Evolutionary conservation across 2,113 vertebrate species (phyloP).

Genomic region (Pygoscelis adeliae): DNA sequence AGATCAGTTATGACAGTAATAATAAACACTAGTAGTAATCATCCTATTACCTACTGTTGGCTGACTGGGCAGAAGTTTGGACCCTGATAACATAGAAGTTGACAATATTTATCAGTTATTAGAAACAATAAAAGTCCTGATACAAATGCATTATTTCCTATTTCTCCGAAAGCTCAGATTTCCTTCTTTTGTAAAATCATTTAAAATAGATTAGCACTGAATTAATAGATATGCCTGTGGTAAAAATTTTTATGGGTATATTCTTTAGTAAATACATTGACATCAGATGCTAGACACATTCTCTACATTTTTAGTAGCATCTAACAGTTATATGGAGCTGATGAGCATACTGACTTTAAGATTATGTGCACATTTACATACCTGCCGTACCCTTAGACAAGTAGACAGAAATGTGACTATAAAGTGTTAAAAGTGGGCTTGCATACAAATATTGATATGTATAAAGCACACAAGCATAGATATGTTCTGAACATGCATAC

Average conservation of each 20-base stretch:
- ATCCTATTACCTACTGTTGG: not conserved
- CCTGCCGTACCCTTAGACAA: not conserved
- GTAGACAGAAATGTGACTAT: not conserved
- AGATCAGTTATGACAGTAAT: not conserved
- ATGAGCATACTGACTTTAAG: not conserved
- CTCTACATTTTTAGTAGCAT: not conserved
- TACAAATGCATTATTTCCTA: not conserved
- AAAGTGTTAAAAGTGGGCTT: not conserved
- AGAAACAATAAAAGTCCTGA: not conserved
- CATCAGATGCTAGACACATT: not conserved
- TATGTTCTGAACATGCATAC: not conserved
- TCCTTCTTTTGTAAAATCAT: not conserved
- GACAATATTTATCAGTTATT: not conserved
- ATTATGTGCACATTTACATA: not conserved
- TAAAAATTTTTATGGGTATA: not conserved
- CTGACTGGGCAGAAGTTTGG: not conserved
- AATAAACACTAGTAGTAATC: not conserved
- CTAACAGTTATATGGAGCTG: not conserved
- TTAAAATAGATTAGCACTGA: not conserved
- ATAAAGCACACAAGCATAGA: not conserved
- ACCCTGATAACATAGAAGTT: not conserved
- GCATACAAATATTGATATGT: not conserved
- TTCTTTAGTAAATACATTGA: not conserved
- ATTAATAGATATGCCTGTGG: not conserved
- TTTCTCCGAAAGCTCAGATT: not conserved